A percentile compares a stretch with the other conserved stretches of the same genome.
Conservation (phyloP, 2,113 vertebrate species). For the Holacanthus passer region DNA sequence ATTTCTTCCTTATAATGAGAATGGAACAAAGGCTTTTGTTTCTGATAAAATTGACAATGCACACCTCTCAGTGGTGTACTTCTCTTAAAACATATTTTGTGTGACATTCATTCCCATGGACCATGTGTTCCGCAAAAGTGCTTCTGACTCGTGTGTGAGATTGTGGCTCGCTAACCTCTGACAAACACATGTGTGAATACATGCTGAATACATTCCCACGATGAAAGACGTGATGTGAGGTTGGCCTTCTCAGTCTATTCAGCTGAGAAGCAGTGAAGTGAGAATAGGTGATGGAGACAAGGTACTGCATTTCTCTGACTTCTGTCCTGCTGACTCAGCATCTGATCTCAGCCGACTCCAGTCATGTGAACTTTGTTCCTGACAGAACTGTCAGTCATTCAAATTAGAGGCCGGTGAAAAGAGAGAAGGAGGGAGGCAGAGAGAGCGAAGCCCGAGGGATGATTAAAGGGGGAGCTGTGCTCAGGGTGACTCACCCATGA, state of each 20-base stretch:
- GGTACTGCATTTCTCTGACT: conserved; percentile 21
- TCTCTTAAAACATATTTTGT: background rate
- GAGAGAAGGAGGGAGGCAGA: conserved; percentile 25
- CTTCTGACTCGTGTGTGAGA: background rate
- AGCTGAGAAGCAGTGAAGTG: conserved; percentile 39
- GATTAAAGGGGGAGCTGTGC: conserved; percentile 98
- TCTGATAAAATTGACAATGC: background rate
- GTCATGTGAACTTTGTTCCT: conserved; percentile 74
- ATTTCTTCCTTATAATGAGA: background rate
- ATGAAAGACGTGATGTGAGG: conserved; percentile 20
- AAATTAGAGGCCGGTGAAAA: conserved; percentile 78
- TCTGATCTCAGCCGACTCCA: conserved; percentile 63
- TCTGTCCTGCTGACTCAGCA: conserved; percentile 75
- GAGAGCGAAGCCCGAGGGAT: conserved; percentile 75
- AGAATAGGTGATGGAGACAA: conserved; percentile 56
- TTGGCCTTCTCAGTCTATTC: background rate
- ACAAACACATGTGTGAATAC: background rate
- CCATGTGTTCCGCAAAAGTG: background rate
- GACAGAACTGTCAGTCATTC: conserved; percentile 75
- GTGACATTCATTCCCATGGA: background rate
- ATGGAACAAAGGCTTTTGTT: background rate
- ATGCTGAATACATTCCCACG: conserved; percentile 20
- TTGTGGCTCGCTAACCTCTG: background rate
- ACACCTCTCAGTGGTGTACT: background rate
- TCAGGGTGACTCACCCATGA: conserved; percentile 94